Conservation (phyloP, 2,888 invertebrate species). For the Ariolimax columbianus region DNA sequence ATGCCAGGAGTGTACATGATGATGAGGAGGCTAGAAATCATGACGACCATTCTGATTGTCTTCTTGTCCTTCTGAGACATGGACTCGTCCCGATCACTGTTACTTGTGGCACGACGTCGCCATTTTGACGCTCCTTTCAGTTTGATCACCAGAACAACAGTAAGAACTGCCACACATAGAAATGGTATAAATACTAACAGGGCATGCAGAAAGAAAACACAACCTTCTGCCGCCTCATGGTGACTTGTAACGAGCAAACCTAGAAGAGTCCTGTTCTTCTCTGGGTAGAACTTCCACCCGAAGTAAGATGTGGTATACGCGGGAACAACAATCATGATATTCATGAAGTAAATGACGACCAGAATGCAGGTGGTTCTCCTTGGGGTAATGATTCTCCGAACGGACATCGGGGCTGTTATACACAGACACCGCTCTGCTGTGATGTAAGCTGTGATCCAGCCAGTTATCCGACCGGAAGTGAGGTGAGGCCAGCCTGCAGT, state of each 20-base stretch:
- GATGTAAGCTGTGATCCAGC: constrained; percentile 30
- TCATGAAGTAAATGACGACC: background rate
- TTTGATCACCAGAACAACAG: background rate
- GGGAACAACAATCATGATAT: background rate
- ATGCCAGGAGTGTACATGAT: background rate
- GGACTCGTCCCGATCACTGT: background rate
- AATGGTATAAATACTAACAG: background rate
- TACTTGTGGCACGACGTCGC: background rate
- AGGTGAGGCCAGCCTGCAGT: constrained; percentile 2
- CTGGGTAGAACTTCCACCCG: constrained; percentile 15
- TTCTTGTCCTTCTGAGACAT: background rate
- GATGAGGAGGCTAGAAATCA: constrained; percentile 3
- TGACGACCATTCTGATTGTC: no score
- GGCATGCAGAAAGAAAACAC: background rate
- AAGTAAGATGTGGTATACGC: background rate
- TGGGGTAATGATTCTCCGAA: background rate
- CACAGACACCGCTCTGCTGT: constrained; percentile 22
- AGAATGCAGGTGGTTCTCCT: background rate
- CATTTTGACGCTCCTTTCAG: background rate
- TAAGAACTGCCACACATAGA: background rate
- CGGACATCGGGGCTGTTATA: background rate
- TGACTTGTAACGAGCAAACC: background rate
- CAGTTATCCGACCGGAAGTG: background rate
- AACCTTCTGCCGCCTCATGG: background rate
- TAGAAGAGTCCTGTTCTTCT: background rate